Conservation (phyloP, 2,888 invertebrate species). For the Acrobasis repandana region DNA sequence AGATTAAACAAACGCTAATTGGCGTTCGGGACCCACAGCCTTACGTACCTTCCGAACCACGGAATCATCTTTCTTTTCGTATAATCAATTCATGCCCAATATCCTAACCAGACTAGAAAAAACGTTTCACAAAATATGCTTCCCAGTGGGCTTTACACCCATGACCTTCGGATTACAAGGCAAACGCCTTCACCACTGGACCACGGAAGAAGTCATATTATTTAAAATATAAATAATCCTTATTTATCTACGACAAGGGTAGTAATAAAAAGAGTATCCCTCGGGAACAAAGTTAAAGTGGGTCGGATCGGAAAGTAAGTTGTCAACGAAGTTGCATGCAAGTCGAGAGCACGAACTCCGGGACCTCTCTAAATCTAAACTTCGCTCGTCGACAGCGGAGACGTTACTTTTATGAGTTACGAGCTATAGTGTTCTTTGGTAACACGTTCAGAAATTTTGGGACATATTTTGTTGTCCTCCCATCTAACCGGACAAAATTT, state of each 20-base stretch:
- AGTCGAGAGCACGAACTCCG: slow-evolving; percentile 52
- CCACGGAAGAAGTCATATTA: too few relatives aligned
- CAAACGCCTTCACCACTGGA: too few relatives aligned
- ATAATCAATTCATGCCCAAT: too few relatives aligned
- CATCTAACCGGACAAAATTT: too few relatives aligned
- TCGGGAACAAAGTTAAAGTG: slow-evolving; percentile 52
- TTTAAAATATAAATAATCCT: neutral
- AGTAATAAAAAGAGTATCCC: neutral
- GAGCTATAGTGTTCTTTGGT: slow-evolving; percentile 43
- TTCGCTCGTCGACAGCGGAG: slow-evolving; percentile 57
- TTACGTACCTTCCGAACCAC: too few relatives aligned
- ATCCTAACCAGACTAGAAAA: too few relatives aligned
- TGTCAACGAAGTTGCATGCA: slow-evolving; percentile 29
- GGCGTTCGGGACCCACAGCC: too few relatives aligned
- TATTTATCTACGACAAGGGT: neutral
- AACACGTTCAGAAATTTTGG: slow-evolving; percentile 32
- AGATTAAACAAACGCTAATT: too few relatives aligned
- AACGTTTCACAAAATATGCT: too few relatives aligned
- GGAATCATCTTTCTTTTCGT: too few relatives aligned
- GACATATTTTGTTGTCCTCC: neutral
- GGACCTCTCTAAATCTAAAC: slow-evolving; percentile 66
- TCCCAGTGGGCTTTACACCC: too few relatives aligned
- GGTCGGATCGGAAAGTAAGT: slow-evolving; percentile 19
- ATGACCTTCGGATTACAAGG: too few relatives aligned
- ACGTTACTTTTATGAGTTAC: slow-evolving; percentile 54